Evolutionary conservation across 35 echinoderm and acorn worm species (phyloP).

Genomic region (Hemicentrotus pulcherrimus): DNA sequence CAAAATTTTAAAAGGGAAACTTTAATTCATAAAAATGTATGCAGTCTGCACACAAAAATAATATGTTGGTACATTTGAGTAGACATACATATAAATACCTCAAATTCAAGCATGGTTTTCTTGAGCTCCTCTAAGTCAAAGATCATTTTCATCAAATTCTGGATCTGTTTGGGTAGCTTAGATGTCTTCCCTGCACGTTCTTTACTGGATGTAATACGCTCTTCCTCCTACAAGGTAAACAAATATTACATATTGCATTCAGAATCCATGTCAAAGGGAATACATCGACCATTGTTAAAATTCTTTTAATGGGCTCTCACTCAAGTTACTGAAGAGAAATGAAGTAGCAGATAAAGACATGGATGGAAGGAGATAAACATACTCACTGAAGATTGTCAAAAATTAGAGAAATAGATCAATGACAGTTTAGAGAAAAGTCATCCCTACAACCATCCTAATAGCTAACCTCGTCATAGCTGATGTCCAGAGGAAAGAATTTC

Average conservation of each 20-base stretch:
- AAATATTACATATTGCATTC: background rate
- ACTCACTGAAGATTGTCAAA: too few relatives aligned
- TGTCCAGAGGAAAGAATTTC: constrained; percentile 93
- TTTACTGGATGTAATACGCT: constrained; percentile 30
- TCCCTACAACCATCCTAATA: background rate
- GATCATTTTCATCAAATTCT: constrained; percentile 85
- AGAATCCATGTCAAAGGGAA: background rate
- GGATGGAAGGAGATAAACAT: too few relatives aligned
- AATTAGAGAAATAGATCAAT: too few relatives aligned
- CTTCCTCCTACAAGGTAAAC: constrained; percentile 20
- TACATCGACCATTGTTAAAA: background rate
- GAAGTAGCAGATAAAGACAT: background rate
- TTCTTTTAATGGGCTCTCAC: background rate
- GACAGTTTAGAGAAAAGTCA: too few relatives aligned
- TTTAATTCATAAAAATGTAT: background rate
- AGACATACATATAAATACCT: constrained; percentile 54
- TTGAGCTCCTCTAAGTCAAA: constrained; percentile 95
- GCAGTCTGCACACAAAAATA: background rate
- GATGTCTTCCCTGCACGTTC: constrained; percentile 57
- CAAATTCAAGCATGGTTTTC: constrained; percentile 97
- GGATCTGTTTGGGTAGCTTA: constrained; percentile 70
- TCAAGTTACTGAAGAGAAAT: background rate
- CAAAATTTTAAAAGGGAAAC: background rate
- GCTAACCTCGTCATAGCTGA: constrained; percentile 88
- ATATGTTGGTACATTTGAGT: background rate